Evolutionary conservation across 2,113 vertebrate genomes (phyloP).

Genomic region (Abramis brama): DNA sequence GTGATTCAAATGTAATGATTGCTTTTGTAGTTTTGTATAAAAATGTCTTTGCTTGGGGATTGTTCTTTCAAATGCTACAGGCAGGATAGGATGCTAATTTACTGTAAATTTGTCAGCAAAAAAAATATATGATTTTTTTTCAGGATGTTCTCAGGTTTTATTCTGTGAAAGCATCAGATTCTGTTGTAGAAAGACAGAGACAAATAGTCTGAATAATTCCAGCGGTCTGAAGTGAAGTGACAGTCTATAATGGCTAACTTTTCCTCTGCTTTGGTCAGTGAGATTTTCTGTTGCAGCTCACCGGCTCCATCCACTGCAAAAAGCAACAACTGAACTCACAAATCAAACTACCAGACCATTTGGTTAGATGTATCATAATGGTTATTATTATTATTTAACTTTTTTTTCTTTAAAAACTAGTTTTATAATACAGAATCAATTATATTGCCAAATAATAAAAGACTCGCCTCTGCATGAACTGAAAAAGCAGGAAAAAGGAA

Average conservation of each 20-base stretch:
- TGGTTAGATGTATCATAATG: too few relatives aligned
- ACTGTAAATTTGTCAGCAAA: background rate
- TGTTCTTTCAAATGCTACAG: too few relatives aligned
- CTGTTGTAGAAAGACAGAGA: background rate
- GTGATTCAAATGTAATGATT: too few relatives aligned
- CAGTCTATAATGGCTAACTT: conserved; percentile 36
- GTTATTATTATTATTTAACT: too few relatives aligned
- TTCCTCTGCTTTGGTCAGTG: conserved; percentile 18
- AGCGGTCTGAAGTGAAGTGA: background rate
- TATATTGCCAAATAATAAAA: background rate
- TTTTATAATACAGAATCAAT: background rate
- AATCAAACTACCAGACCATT: background rate
- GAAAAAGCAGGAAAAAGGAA: background rate
- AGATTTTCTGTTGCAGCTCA: conserved; percentile 13
- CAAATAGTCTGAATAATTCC: too few relatives aligned
- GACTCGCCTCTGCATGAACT: background rate
- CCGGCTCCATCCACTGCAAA: too few relatives aligned
- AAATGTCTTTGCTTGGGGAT: too few relatives aligned
- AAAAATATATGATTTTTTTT: too few relatives aligned
- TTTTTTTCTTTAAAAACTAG: background rate
- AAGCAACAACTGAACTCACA: too few relatives aligned
- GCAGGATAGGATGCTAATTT: too few relatives aligned
- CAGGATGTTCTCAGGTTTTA: too few relatives aligned
- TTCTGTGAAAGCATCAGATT: background rate
- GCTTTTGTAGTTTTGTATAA: too few relatives aligned